Evolutionary conservation across 2,797 vertebrate species (phyloP).

Genomic region (Mycteria americana): DNA sequence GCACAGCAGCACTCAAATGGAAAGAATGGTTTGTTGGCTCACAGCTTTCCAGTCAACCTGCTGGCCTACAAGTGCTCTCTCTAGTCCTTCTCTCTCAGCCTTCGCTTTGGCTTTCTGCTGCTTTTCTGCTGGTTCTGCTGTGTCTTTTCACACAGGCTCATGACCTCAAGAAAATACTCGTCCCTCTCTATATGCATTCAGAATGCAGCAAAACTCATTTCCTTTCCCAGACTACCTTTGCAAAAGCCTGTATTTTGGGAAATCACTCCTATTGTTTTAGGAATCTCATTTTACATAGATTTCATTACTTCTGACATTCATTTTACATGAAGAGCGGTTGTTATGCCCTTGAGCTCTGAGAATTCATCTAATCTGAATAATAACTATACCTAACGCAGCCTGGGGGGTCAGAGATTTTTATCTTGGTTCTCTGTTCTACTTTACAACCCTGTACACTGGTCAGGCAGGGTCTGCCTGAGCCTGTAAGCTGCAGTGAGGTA

Average conservation of each 20-base stretch:
- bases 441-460: background rate
- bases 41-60: background rate
- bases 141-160: fast-evolving
- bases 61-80: background rate
- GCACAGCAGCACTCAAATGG: background rate
- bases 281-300: background rate
- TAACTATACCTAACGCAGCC: background rate
- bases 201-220: background rate
- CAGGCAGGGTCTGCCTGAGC: background rate
- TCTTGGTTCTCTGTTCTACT: background rate
- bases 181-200: background rate
- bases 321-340: background rate
- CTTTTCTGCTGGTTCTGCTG: background rate
- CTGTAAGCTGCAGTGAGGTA: background rate
- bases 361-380: background rate
- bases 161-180: background rate
- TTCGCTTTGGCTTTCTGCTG: background rate
- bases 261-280: background rate
- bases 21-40: background rate
- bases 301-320: background rate
- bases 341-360: background rate
- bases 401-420: background rate
- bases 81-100: background rate
- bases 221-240: background rate
- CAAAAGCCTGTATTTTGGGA: background rate